phyloP scores from a whole-genome alignment of 2,113 vertebrate genomes.

The Corythoichthys haematopterus region DNA sequence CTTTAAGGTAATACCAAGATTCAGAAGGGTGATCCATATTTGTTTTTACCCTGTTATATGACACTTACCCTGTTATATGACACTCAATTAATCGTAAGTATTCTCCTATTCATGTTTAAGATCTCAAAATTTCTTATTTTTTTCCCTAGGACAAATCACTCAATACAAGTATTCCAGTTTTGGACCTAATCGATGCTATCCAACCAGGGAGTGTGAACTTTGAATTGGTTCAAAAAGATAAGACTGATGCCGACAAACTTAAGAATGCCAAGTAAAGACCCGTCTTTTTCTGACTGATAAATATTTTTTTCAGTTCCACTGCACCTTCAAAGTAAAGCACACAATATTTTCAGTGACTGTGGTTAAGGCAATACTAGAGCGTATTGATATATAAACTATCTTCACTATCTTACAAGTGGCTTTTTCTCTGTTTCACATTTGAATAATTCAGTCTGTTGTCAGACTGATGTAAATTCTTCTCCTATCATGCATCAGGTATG shows the following conservation, averaged over 20 bases:
- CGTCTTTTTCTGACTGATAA: neutral
- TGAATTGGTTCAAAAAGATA: constrained; percentile 84
- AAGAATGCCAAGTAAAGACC: constrained; percentile 89
- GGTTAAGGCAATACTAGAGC: too few relatives aligned
- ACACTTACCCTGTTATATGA: neutral
- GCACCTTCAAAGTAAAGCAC: too few relatives aligned
- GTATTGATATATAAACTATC: too few relatives aligned
- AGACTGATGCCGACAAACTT: constrained; percentile 84
- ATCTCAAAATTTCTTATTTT: neutral
- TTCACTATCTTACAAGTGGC: too few relatives aligned
- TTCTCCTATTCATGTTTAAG: neutral
- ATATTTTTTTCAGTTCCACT: neutral
- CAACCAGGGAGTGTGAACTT: constrained; percentile 90
- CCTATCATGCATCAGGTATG: constrained; percentile 72
- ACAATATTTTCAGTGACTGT: too few relatives aligned
- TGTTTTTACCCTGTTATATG: neutral
- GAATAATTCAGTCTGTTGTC: neutral
- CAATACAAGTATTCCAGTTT: constrained; percentile 83
- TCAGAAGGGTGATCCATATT: neutral
- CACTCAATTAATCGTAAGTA: too few relatives aligned
- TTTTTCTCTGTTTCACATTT: neutral
- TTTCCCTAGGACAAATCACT: constrained; percentile 83
- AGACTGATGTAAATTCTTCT: neutral
- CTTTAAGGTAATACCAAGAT: constrained; percentile 81
- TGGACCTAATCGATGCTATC: constrained; percentile 95